Percentiles rank a stretch among this genome's conserved stretches.
phyloP scores from a whole-genome alignment of 2,113 vertebrate species.

The Eupsittula cactorum region DNA sequence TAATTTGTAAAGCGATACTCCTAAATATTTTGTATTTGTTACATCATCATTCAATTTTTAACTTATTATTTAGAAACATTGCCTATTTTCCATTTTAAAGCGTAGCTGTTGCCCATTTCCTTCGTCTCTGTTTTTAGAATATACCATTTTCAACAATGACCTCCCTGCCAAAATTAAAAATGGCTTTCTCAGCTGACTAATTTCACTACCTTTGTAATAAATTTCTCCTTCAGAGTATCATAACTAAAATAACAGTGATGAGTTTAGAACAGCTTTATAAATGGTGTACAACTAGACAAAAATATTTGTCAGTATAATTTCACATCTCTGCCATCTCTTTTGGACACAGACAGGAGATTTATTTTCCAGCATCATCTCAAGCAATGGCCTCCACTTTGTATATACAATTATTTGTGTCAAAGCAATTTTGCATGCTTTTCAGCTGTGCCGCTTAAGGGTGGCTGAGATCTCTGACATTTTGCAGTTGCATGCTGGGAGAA shows the following conservation, averaged over 20 bases:
- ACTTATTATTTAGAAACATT: neutral
- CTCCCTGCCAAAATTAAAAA: neutral
- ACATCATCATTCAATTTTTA: neutral
- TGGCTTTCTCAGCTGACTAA: neutral
- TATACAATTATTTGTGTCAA: constrained; percentile 43
- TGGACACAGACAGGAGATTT: neutral
- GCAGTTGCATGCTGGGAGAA: constrained; percentile 39
- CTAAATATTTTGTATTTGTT: neutral
- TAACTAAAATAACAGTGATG: neutral
- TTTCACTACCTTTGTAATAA: neutral
- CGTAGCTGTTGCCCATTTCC: neutral
- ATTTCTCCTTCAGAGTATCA: neutral
- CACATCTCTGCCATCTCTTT: neutral
- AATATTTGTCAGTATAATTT: neutral
- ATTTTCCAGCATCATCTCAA: constrained; percentile 30
- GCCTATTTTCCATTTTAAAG: neutral
- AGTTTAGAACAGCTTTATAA: constrained; percentile 10
- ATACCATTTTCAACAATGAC: neutral
- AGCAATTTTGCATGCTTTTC: constrained; percentile 43
- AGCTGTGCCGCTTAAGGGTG: neutral
- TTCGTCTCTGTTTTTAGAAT: neutral
- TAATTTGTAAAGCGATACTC: neutral
- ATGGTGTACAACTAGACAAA: neutral
- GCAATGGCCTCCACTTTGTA: neutral
- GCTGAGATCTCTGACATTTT: neutral